These are phyloP conservation scores for Bruchidius siliquastri DNA, from an alignment of 2,888 invertebrate genomes.

Conservation along the genomic window DNA sequence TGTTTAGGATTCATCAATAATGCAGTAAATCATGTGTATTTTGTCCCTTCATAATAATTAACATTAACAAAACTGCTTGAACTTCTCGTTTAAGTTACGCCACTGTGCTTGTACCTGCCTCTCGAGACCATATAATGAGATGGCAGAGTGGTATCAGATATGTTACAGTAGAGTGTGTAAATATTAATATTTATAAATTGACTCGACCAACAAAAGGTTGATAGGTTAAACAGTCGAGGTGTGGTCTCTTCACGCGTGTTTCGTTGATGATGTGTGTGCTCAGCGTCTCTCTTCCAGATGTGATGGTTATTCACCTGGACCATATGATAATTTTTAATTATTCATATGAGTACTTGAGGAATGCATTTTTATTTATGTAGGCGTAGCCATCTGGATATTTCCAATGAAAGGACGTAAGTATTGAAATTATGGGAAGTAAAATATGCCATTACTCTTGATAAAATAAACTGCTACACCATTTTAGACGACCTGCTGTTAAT, in stretches of 20 bases:
- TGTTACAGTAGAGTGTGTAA: constrained; percentile 18
- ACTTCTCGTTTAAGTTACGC: too few species aligned
- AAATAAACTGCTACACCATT: too few species aligned
- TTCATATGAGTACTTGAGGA: not conserved
- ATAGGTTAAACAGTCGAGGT: constrained; percentile 46
- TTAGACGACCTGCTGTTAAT: too few species aligned
- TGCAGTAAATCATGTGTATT: too few species aligned
- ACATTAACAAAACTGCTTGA: too few species aligned
- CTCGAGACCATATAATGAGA: constrained; percentile 4
- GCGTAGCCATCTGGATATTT: too few species aligned
- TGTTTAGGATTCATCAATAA: too few species aligned
- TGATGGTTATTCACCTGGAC: not conserved
- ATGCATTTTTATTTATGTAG: not conserved
- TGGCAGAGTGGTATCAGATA: constrained; percentile 11
- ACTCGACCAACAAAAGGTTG: constrained; percentile 42
- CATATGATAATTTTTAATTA: not conserved
- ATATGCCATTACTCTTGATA: too few species aligned
- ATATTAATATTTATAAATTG: constrained; percentile 47
- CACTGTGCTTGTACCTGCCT: not conserved
- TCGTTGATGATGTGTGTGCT: not conserved
- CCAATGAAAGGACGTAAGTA: too few species aligned
- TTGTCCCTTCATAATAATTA: too few species aligned
- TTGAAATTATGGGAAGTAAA: too few species aligned
- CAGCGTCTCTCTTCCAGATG: not conserved
- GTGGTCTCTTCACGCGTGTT: constrained; percentile 29